Evolutionary conservation across 2,113 vertebrate species (phyloP), one percentile per base, ranked within the genome.

Genomic region (Herpetotheres cachinnans): DNA sequence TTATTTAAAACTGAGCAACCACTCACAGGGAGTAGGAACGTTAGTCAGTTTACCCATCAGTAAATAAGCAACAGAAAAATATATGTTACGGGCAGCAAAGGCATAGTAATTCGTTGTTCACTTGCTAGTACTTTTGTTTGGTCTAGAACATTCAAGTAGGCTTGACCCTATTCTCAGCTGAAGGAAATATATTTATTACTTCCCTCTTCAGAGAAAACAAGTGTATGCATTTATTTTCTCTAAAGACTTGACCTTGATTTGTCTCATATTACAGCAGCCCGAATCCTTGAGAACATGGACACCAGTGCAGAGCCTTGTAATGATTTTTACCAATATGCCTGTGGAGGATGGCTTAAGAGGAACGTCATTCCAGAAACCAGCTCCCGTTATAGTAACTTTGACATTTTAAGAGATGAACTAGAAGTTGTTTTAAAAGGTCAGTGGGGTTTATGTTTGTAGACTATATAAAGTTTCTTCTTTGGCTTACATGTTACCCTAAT

Each of bases 351-450:
- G 99, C 93, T 99, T 58, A 99, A 98, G 96, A 99, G 98, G 97
- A 99, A 99, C 87, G 97, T 99, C 94, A 99, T 99, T 95, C 99
- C 99, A 1, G 99, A 99, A 95, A 99, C 99, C 97, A 99, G 98
- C 96, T 99, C 99, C 54, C 98, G 99, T 96, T 99, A 99, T 83
- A 99, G 99, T 97, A 99, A 99, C 92, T 99, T 99, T 93, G 99
- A 99, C 97, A 99, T 99, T 97, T 97, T 99, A 95, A 98, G 99
- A 95, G 99, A 99, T 24, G 98, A 99, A 78, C 97, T 99, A 76
- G 99, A 99, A 97, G 99, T 99, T 67, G 95, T 99, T 96, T 95
- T 99, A 78, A 99, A 99, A 99, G 99, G 99, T 99, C 93, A 97
- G 98, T 98, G 67, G 59, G 65, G 52, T 96, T 89, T 73, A 47